Evolutionary conservation across 2,888 invertebrate species (phyloP).

Genomic region (Drosophila anceps): DNA sequence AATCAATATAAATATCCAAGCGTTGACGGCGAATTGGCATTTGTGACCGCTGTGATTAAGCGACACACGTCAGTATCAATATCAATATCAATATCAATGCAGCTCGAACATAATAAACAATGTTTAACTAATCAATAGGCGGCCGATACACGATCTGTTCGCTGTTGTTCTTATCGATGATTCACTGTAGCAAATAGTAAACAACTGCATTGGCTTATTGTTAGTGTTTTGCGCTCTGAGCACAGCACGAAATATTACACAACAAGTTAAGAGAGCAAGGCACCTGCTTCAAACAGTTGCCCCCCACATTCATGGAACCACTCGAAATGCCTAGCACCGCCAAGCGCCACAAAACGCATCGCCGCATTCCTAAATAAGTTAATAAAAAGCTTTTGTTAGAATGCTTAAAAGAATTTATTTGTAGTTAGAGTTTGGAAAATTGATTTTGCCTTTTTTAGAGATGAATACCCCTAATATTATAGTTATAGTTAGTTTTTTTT

Average conservation of each 20-base stretch:
- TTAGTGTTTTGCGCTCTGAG: background rate
- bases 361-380: background rate
- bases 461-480: background rate
- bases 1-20: conserved; percentile 31
- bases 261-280: conserved; percentile 21
- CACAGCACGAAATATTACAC: conserved; percentile 27
- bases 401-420: background rate
- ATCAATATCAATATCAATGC: conserved; percentile 25
- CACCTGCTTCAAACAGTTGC: conserved; percentile 16
- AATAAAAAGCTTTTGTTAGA: conserved; percentile 1
- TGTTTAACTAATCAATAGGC: conserved; percentile 37
- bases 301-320: conserved; percentile 6
- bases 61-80: conserved; percentile 21
- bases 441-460: background rate
- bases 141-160: conserved; percentile 35
- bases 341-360: background rate
- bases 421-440: background rate
- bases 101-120: conserved; percentile 32
- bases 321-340: background rate
- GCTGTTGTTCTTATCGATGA: conserved; percentile 29
- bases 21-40: conserved; percentile 16
- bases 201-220: conserved; percentile 39
- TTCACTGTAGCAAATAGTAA: conserved; percentile 38
- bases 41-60: conserved; percentile 30
- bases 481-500: background rate